These are phyloP conservation scores for human (Homo sapiens) DNA, from an alignment of 2,113 vertebrate species.

Conservation along the genomic window GRCh38 chr2:176669501-176670000, in stretches of 20 bases:
- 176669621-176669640: neutral
- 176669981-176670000: neutral
- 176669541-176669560: slow-evolving; percentile 49
- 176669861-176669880: neutral
- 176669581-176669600: slow-evolving; percentile 6
- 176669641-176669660: neutral
- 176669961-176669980: neutral
- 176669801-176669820: neutral
- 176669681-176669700: neutral
- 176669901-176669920: neutral
- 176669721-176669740: neutral
- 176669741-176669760: neutral
- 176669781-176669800: neutral
- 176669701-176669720: neutral
- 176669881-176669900: neutral
- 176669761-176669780: neutral
- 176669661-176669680: neutral
- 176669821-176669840: neutral
- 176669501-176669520: neutral
- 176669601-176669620: slow-evolving; percentile 55
- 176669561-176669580: neutral
- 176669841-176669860: neutral
- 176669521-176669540: slow-evolving; percentile 8
- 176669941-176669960: neutral
- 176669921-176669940: neutral